Evolutionary conservation across 1,140 invertebrate species (phyloP).

Genomic region (Hesperophylax magnus): DNA sequence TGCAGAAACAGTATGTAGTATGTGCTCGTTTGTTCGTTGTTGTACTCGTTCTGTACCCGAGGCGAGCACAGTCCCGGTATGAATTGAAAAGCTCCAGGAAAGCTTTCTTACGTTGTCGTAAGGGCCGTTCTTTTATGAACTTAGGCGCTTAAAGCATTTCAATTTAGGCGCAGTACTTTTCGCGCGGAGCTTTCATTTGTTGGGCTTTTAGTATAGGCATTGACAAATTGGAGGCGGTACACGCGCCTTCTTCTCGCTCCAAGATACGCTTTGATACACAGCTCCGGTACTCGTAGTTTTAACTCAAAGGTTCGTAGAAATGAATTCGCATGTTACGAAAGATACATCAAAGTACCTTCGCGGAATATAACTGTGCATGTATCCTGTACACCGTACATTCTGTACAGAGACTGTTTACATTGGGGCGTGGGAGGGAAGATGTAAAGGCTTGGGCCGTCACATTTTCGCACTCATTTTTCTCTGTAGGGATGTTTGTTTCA

Average conservation of each 20-base stretch:
- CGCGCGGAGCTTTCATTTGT: slow-evolving; percentile 55
- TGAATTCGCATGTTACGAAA: slow-evolving; percentile 48
- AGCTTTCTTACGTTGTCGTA: slow-evolving; percentile 48
- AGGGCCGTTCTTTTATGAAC: slow-evolving; percentile 54
- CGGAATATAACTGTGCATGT: slow-evolving; percentile 9
- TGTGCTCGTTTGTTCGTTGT: slow-evolving; percentile 15
- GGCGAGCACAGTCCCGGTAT: slow-evolving; percentile 19
- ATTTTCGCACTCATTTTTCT: slow-evolving; percentile 39
- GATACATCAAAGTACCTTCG: slow-evolving; percentile 39
- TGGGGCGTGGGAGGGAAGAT: not conserved
- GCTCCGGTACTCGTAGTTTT: slow-evolving; percentile 49
- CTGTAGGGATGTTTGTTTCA: slow-evolving; percentile 37
- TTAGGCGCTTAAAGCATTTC: slow-evolving; percentile 56
- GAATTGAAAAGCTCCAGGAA: slow-evolving; percentile 51
- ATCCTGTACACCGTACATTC: no score
- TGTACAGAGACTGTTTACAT: no score
- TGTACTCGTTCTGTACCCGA: slow-evolving; percentile 15
- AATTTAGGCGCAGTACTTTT: slow-evolving; percentile 48
- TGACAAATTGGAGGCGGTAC: slow-evolving; percentile 57
- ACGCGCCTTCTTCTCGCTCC: slow-evolving; percentile 41
- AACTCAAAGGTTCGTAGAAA: slow-evolving; percentile 47
- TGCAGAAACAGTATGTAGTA: slow-evolving; percentile 14
- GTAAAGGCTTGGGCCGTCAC: slow-evolving; percentile 19
- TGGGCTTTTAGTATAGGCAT: slow-evolving; percentile 55
- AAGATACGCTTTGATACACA: slow-evolving; percentile 49